phyloP scores from a whole-genome alignment of 2,113 vertebrate genomes.

The Peromyscus polionotus region DNA sequence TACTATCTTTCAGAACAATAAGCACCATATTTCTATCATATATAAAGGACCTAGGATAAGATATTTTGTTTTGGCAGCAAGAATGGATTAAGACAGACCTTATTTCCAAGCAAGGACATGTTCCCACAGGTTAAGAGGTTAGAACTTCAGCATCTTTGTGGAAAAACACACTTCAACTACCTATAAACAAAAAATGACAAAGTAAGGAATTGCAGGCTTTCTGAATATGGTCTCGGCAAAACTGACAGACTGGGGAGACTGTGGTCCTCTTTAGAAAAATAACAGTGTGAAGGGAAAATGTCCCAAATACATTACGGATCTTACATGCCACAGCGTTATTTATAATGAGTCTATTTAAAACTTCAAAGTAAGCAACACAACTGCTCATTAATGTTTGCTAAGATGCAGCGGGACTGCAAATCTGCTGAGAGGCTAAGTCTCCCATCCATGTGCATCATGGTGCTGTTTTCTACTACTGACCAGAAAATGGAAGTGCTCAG shows the following conservation, averaged over 20 bases:
- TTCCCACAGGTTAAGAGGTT: not conserved
- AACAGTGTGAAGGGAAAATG: not conserved
- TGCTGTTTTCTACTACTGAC: conserved; percentile 43
- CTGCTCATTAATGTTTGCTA: conserved; percentile 11
- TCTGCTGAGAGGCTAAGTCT: conserved; percentile 27
- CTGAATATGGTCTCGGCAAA: not conserved
- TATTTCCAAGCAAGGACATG: not conserved
- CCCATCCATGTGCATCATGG: not conserved
- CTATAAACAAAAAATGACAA: not conserved
- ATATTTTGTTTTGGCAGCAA: not conserved
- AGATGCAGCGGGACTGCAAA: not conserved
- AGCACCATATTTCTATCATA: not conserved
- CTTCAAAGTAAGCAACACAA: conserved; percentile 13
- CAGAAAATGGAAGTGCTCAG: conserved; percentile 44
- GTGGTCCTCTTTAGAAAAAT: not conserved
- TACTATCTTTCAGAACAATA: not conserved
- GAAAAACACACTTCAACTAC: not conserved
- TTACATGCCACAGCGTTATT: not conserved
- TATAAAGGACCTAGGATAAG: not conserved
- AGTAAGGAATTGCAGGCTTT: not conserved
- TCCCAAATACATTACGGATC: rapidly evolving
- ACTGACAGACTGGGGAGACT: not conserved
- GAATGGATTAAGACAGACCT: not conserved
- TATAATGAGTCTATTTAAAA: not conserved
- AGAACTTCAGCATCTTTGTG: not conserved